Evolutionary conservation across 2,113 vertebrate species (phyloP).

Genomic region (Steatornis caripensis): DNA sequence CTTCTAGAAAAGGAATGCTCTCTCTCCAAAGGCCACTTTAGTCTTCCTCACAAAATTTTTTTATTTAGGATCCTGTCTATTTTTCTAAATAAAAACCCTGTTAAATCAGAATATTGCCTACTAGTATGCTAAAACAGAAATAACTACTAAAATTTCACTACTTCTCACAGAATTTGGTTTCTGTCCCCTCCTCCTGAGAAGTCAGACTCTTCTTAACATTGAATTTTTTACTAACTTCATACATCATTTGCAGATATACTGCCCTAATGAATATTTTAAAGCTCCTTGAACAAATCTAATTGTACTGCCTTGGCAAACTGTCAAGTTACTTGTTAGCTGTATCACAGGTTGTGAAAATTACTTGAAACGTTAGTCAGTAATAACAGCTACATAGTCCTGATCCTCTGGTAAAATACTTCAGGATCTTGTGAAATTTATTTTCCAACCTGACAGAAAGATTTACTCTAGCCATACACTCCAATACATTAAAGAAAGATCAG

Average conservation of each 20-base stretch:
- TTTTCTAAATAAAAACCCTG: neutral
- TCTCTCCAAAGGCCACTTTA: neutral
- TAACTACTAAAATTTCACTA: neutral
- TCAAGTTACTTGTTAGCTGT: neutral
- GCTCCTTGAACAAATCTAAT: neutral
- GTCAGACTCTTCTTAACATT: conserved; percentile 1
- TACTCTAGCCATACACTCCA: neutral
- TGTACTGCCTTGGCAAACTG: neutral
- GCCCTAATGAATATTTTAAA: conserved; percentile 51
- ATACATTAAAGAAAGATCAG: neutral
- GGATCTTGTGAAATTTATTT: neutral
- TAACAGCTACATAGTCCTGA: neutral
- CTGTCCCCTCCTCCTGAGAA: neutral
- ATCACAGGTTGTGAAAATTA: neutral
- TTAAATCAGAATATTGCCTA: neutral
- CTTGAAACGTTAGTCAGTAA: neutral
- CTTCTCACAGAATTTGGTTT: neutral
- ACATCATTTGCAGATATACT: conserved; percentile 20
- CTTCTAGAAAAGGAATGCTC: neutral
- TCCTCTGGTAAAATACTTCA: neutral
- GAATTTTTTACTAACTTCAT: conserved; percentile 11
- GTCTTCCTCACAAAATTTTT: neutral
- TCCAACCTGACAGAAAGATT: neutral
- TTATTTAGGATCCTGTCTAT: neutral
- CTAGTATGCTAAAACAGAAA: neutral